Conservation (phyloP, 2,888 invertebrate species). For the Aromia moschata region DNA sequence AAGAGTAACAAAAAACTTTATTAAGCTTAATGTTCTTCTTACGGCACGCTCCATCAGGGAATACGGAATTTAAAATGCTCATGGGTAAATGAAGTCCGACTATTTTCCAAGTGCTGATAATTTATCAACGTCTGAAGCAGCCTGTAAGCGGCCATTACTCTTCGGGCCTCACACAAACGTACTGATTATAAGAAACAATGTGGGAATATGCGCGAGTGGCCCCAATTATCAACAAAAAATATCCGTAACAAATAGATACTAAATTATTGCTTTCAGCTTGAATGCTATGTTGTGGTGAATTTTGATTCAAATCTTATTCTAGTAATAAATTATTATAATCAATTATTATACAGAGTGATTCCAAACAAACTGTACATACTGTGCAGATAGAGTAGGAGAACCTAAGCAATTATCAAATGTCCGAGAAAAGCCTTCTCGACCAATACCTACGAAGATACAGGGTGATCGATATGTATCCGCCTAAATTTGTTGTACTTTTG, state of each 20-base stretch:
- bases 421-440: too few relatives aligned
- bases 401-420: too few relatives aligned
- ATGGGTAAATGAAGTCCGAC: constrained; percentile 57
- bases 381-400: too few relatives aligned
- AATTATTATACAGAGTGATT: neutral
- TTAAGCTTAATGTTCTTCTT: constrained; percentile 26
- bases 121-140: constrained; percentile 57
- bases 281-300: constrained; percentile 4
- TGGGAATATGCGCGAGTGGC: constrained; percentile 49
- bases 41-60: constrained; percentile 49
- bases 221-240: constrained; percentile 32
- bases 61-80: constrained; percentile 55
- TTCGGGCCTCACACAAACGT: constrained; percentile 57
- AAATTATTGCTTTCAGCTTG: constrained; percentile 17
- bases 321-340: neutral
- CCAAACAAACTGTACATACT: too few relatives aligned
- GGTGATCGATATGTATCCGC: too few relatives aligned
- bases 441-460: too few relatives aligned
- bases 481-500: too few relatives aligned
- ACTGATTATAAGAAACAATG: constrained; percentile 59
- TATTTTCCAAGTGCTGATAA: constrained; percentile 58
- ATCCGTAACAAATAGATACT: constrained; percentile 25
- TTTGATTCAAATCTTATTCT: neutral
- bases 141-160: constrained; percentile 57
- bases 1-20: neutral